Conservation (phyloP, 2,888 invertebrate genomes). For the Drosophila colorata region DNA sequence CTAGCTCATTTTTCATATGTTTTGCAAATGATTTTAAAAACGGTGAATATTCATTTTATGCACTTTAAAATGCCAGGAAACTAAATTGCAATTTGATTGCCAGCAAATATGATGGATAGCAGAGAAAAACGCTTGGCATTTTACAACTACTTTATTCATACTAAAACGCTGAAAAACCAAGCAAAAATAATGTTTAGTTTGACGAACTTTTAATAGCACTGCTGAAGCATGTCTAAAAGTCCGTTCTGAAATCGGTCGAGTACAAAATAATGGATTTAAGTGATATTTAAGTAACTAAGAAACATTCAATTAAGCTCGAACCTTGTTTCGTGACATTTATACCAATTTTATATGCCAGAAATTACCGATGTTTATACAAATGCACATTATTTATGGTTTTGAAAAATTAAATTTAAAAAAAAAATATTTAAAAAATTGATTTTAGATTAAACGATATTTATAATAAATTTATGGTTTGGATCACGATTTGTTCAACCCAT, state of each 20-base stretch:
- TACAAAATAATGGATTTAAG: not conserved
- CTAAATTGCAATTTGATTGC: constrained; percentile 14
- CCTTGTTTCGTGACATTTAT: no score
- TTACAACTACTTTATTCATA: not conserved
- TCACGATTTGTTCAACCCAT: no score
- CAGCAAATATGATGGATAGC: constrained; percentile 20
- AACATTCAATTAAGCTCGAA: no score
- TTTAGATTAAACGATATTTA: no score
- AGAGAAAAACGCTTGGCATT: not conserved
- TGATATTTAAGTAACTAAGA: no score
- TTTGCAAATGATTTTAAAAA: not conserved
- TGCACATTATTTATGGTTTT: no score
- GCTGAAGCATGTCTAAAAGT: no score
- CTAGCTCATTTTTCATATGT: not conserved
- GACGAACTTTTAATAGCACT: not conserved
- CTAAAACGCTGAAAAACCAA: not conserved
- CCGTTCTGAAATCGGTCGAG: no score
- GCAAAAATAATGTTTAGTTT: not conserved
- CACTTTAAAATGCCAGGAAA: constrained; percentile 18
- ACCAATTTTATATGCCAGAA: no score
- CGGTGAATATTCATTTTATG: constrained; percentile 27
- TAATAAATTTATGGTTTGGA: no score
- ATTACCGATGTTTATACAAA: fast-evolving
- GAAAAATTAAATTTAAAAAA: no score
- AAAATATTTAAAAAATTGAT: no score